Evolutionary conservation across 2,888 invertebrate genomes (phyloP), one percentile per base, ranked within the genome.

Genomic region (Brenthis hecate): DNA sequence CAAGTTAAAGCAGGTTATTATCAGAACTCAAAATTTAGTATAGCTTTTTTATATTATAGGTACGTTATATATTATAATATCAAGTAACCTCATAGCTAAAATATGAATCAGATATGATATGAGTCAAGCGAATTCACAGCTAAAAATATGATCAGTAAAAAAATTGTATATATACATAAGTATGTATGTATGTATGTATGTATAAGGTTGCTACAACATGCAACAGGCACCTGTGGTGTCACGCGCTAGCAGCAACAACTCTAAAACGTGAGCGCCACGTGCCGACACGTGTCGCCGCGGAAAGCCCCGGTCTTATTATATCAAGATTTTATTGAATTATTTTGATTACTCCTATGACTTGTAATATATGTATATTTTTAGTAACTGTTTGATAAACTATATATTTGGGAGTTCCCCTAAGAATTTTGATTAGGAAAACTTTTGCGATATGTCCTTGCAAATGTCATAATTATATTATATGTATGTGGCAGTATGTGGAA

Each of bases 191-290:
- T 32, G 54, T 23, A 14, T 13, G 54, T 19, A 23, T 19, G 19
- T 54, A 36, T 56, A 36, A 36, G 19, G 11, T 11, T 11, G 36
- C 36, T 43, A 11, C 13, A 23, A 23, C 51, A 14, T 28, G n/a
- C 4, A 6, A 1, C 5, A 16, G 32, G 51, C 50, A 53, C 19
- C 50, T 62, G 61, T 19, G 8, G 13, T 11, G n/a, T 53, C 61
- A 62, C 61, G 51, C 51, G 61, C n/a, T 53, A 2, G 8, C 13
- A 16, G 53, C 16, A n/a, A 62, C 19, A 62, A 1, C 6, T 8
- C 13, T 28, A 6, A 6, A 53, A 51, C 62, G 62, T 62, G 62
- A 32, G n/a, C 19, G 62, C 53, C 62, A 53, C 62, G 62, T 51
- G 62, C 32, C 36, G 13, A 36, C 53, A 62, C 53, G 62, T 61